phyloP scores from a whole-genome alignment of 1,140 invertebrate species.

The Catajapyx aquilonaris region DNA sequence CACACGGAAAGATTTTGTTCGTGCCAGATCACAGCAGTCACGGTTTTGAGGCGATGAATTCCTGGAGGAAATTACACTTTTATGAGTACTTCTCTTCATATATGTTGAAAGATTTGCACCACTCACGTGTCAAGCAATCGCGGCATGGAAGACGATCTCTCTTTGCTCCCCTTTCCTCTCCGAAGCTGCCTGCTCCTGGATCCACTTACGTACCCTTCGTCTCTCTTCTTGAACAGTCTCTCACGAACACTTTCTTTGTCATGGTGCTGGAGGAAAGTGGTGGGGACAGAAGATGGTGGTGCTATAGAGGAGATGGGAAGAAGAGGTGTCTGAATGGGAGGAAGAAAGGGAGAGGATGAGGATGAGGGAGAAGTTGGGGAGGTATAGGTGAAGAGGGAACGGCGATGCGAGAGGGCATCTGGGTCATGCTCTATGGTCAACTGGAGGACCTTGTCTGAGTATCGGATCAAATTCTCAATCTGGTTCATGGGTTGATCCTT shows the following conservation, averaged over 20 bases:
- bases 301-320: constrained; percentile 8
- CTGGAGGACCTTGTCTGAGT: constrained; percentile 47
- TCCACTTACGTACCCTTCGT: constrained; percentile 35
- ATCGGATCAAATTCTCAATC: constrained; percentile 50
- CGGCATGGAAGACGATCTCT: constrained; percentile 65
- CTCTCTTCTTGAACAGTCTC: constrained; percentile 27
- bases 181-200: constrained; percentile 26
- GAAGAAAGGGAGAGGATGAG: no score
- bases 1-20: constrained; percentile 70
- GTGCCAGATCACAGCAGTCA: constrained; percentile 41
- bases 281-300: constrained; percentile 21
- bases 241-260: constrained; percentile 11
- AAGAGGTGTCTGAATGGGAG: no score
- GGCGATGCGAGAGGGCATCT: constrained; percentile 32
- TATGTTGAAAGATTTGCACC: constrained; percentile 8
- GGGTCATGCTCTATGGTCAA: constrained; percentile 77
- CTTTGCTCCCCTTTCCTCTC: constrained; percentile 36
- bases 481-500: constrained; percentile 52
- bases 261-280: constrained; percentile 5
- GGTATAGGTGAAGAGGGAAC: constrained; percentile 21
- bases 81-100: not conserved
- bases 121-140: constrained; percentile 51
- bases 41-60: constrained; percentile 22
- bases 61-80: constrained; percentile 7
- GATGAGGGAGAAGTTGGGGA: constrained; percentile 6